Base-by-base conservation (phyloP, 2,888 invertebrate species). In the Reticulitermes lucifugus region DNA sequence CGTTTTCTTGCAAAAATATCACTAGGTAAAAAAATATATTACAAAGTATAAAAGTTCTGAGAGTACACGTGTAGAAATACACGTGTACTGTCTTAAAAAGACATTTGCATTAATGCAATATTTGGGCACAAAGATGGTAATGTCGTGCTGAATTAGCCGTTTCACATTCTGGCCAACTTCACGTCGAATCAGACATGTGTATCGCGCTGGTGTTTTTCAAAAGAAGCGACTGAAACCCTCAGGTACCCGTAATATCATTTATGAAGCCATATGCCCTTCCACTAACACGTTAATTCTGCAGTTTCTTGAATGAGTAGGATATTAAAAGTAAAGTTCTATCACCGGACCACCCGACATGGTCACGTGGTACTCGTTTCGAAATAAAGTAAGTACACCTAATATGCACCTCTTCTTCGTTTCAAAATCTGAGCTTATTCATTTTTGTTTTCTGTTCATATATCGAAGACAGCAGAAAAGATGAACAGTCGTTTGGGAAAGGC, bases 1-100 rank as follows among this genome's bases (percentile, higher is more conserved):
- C 83, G 83, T 85, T 85, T 84, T 85, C 85, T 85, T 85, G 85
- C 83, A 85, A 85, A 85, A 83, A 79, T 81, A 75, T 81, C 79
- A 79, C 70, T 83, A 83, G 60, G 46, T 83, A 85, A 43, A 85
- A 35, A 73, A 82, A 82, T 60, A 83, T 83, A 83, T 80, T 71
- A 70, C 70, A 81, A 46, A 65, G 29, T 81, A 73, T 22, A 81
- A 84, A 87, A 75, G 87, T 87, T 83, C 1, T 71, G n/a, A 29
- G 22, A 82, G 18, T n/a, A 60, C 2, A 9, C n/a, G 25, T 25
- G n/a, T n/a, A 65, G 65, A 65, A 65, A 65, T n/a, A 65, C n/a
- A 65, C 25, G 25, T 5, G 25, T 25, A 2, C 65, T 14, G 65
- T 12, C n/a, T 25, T 10, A 9, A n/a, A 25, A 9, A 2, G 4